Percentiles rank a stretch among this genome's conserved stretches.
phyloP scores from a whole-genome alignment of 2,888 invertebrate genomes.

The Timema cristinae region DNA sequence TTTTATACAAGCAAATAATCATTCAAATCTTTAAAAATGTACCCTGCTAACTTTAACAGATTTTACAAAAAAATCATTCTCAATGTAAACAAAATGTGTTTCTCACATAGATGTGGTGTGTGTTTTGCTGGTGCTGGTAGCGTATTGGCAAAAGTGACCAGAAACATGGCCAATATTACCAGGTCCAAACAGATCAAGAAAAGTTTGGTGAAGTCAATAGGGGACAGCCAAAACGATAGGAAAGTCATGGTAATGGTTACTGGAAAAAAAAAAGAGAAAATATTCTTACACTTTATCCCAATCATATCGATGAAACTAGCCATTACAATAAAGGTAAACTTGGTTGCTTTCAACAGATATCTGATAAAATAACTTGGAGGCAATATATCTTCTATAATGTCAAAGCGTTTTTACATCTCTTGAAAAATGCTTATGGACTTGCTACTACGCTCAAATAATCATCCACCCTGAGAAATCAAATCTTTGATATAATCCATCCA shows the following conservation, averaged over 20 bases:
- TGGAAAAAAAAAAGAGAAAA: conserved; percentile 4
- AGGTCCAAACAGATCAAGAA: background rate
- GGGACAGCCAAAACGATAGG: conserved; percentile 19
- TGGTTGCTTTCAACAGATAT: too few relatives aligned
- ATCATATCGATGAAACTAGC: too few relatives aligned
- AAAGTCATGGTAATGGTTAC: conserved; percentile 11
- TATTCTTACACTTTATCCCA: background rate
- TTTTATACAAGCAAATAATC: too few relatives aligned
- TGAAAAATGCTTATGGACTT: too few relatives aligned
- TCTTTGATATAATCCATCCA: too few relatives aligned
- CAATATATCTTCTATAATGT: too few relatives aligned
- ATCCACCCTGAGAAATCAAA: too few relatives aligned
- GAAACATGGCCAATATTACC: conserved; percentile 7
- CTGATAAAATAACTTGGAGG: too few relatives aligned
- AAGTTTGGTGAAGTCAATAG: background rate
- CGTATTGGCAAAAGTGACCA: background rate
- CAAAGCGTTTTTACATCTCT: too few relatives aligned
- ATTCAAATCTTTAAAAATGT: too few relatives aligned
- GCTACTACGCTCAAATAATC: too few relatives aligned
- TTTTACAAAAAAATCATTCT: background rate
- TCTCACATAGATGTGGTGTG: conserved; percentile 8
- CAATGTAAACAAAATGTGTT: background rate
- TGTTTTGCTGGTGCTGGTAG: conserved; percentile 1
- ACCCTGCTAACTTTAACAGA: background rate
- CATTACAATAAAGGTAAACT: too few relatives aligned